Evolutionary conservation across 2,888 invertebrate genomes (phyloP).

Genomic region (Acleris emargana): DNA sequence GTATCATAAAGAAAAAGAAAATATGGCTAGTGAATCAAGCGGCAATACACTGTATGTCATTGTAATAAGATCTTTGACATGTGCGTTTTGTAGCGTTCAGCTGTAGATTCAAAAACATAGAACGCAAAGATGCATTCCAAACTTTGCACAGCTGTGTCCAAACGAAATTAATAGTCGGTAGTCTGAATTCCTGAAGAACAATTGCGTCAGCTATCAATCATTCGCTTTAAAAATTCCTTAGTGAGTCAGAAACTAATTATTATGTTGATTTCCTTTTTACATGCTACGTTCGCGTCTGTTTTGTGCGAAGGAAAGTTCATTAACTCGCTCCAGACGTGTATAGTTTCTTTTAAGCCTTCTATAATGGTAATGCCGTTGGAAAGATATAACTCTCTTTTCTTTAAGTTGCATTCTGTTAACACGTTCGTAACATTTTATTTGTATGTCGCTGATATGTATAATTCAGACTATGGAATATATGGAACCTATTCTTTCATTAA

Average conservation of each 20-base stretch:
- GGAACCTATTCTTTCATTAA: no score
- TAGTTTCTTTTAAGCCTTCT: conserved; percentile 12
- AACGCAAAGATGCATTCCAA: conserved; percentile 1
- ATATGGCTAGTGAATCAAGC: no score
- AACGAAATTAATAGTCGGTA: conserved; percentile 10
- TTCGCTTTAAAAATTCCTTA: conserved; percentile 41
- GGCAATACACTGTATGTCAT: no score
- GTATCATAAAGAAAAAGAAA: no score
- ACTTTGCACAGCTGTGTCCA: conserved; percentile 18
- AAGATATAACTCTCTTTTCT: conserved; percentile 7
- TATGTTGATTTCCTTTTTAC: conserved; percentile 59
- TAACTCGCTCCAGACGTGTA: conserved; percentile 42
- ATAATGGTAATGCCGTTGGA: conserved; percentile 15
- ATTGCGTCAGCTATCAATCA: conserved; percentile 57
- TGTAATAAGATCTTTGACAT: no score
- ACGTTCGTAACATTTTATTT: background rate
- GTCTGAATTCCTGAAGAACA: conserved; percentile 43
- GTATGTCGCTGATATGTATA: background rate
- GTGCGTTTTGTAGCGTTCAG: no score
- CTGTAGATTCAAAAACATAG: conserved; percentile 2
- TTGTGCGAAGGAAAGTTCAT: conserved; percentile 47
- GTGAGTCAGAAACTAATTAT: conserved; percentile 46
- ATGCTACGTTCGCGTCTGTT: conserved; percentile 40
- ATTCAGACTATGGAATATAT: background rate
- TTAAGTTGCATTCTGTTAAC: conserved; percentile 9